These are phyloP conservation scores for Oligia strigilis DNA, from an alignment of 2,888 invertebrate species.

Conservation along the genomic window DNA sequence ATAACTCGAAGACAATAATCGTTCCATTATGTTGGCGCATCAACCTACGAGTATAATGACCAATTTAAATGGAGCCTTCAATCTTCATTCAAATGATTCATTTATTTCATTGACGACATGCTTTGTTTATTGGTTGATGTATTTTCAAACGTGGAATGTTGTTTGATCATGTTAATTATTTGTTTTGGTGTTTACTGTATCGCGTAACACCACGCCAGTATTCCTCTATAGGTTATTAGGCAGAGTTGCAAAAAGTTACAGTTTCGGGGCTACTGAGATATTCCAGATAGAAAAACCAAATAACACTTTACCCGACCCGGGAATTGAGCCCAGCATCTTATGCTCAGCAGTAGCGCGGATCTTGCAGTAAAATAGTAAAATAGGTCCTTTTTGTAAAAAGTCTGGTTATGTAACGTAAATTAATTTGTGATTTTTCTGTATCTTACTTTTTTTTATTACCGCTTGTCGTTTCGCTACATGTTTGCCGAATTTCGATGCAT, in stretches of 20 bases:
- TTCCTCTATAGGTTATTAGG: neutral
- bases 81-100: conserved; percentile 65
- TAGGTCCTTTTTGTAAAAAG: neutral
- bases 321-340: neutral
- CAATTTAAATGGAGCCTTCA: conserved; percentile 59
- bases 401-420: neutral
- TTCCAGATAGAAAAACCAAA: neutral
- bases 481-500: too few relatives aligned
- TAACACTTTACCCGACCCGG: neutral
- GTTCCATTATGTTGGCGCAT: conserved; percentile 61
- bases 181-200: conserved; percentile 6
- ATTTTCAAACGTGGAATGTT: conserved; percentile 34
- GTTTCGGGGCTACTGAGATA: neutral
- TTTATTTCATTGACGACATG: conserved; percentile 55
- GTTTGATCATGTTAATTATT: conserved; percentile 22
- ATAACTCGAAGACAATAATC: conserved; percentile 58
- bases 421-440: neutral
- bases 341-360: neutral
- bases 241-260: neutral
- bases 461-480: too few relatives aligned
- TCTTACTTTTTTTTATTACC: too few relatives aligned
- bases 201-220: neutral
- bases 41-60: conserved; percentile 17
- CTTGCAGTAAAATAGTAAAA: neutral
- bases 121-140: conserved; percentile 49